Evolutionary conservation across 2,888 invertebrate genomes (phyloP).

Genomic region (Lycophotia porphyrea): DNA sequence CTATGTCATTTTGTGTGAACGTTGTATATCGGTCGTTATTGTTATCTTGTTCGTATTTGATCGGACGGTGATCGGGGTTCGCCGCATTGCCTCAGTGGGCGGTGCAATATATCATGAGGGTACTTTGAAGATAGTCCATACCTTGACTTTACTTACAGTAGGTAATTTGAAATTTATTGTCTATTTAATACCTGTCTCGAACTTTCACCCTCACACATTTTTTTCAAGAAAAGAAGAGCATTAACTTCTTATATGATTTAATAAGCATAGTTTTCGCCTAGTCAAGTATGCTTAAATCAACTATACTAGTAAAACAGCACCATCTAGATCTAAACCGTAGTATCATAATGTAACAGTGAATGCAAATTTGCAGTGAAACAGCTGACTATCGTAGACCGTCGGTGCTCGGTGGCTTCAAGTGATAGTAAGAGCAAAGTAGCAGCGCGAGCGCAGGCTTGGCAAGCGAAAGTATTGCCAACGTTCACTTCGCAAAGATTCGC

Average conservation of each 20-base stretch:
- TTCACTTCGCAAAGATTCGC: conserved; percentile 40
- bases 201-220: background rate
- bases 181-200: background rate
- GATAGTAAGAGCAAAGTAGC: conserved; percentile 3
- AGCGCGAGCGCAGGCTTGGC: conserved; percentile 2
- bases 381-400: conserved; percentile 7
- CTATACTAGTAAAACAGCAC: conserved; percentile 44
- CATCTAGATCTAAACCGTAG: conserved; percentile 50
- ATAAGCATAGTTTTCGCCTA: background rate
- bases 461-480: conserved; percentile 48
- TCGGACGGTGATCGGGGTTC: background rate
- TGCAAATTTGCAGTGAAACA: conserved; percentile 9
- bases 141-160: background rate
- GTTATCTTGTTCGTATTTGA: background rate
- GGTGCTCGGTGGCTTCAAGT: background rate
- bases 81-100: background rate
- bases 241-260: background rate
- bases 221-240: background rate
- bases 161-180: background rate
- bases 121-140: background rate
- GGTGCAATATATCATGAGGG: background rate
- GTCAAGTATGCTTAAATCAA: background rate
- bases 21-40: background rate
- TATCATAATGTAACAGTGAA: conserved; percentile 16
- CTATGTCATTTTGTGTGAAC: background rate